A percentile compares a stretch with the other conserved stretches of the same genome.
phyloP scores from a whole-genome alignment of 2,797 vertebrate species.

The Knipowitschia caucasica region DNA sequence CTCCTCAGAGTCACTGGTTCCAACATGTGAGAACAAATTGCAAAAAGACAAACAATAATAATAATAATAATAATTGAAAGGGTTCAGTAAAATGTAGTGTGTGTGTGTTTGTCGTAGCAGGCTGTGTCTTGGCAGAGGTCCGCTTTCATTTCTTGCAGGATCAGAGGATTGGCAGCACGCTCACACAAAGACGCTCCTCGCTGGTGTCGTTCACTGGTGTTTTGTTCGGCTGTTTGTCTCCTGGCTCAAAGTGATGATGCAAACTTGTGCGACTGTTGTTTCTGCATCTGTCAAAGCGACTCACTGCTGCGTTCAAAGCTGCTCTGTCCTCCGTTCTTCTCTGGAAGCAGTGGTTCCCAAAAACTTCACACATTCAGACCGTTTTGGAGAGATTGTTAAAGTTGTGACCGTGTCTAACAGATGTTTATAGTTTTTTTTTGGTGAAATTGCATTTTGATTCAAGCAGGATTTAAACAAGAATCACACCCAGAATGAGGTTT shows the following conservation, averaged over 20 bases:
- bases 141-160: constrained; percentile 14
- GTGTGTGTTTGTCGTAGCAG: background rate
- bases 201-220: constrained; percentile 20
- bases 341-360: background rate
- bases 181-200: constrained; percentile 36
- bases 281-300: background rate
- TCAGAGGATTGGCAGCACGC: constrained; percentile 50
- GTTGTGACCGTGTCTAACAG: no score
- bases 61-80: no score
- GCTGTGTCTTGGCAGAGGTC: background rate
- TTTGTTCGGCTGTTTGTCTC: constrained; percentile 16
- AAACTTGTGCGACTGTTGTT: background rate
- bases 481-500: no score
- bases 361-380: background rate
- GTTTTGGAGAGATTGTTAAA: no score
- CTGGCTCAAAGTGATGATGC: constrained; percentile 4
- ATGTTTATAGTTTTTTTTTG: no score
- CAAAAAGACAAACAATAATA: no score
- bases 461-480: no score
- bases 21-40: no score
- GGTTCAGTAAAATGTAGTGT: no score
- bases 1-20: no score
- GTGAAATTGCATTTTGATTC: no score
- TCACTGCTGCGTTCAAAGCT: background rate
- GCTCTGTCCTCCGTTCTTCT: background rate